Conservation (phyloP, 2,113 vertebrate genomes). For the Sprattus sprattus region DNA sequence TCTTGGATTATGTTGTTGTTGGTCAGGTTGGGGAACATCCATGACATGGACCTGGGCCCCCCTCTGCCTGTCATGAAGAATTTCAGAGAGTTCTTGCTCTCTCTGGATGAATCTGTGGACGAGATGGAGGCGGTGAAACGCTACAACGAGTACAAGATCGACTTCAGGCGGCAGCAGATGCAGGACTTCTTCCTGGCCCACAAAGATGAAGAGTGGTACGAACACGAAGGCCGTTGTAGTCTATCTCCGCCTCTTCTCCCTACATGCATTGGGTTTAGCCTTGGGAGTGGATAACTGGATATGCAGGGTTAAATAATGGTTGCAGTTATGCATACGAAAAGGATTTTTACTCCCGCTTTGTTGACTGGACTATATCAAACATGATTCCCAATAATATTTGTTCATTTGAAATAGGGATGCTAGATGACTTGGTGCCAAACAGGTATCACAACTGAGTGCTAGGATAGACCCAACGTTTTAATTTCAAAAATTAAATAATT, state of each 20-base stretch:
- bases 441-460: neutral
- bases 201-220: constrained; percentile 95
- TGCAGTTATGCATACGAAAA: neutral
- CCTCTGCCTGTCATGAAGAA: constrained; percentile 87
- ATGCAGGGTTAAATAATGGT: neutral
- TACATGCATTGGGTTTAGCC: neutral
- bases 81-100: constrained; percentile 90
- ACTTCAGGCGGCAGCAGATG: constrained; percentile 92
- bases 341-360: neutral
- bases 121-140: constrained; percentile 90
- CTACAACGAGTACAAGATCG: constrained; percentile 92
- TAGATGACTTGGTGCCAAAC: neutral
- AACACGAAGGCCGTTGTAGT: neutral
- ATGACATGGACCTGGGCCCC: constrained; percentile 84
- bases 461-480: too few species aligned
- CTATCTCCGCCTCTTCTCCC: neutral
- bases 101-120: constrained; percentile 88
- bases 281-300: neutral
- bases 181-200: constrained; percentile 93
- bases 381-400: neutral
- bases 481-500: too few species aligned
- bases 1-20: neutral
- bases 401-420: neutral
- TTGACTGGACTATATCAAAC: neutral
- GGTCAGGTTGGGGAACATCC: constrained; percentile 83